A percentile compares a stretch with the other conserved stretches of the same genome.
These are phyloP conservation scores for Lagodon rhomboides DNA, from an alignment of 2,797 vertebrate genomes.

Conservation along the genomic window DNA sequence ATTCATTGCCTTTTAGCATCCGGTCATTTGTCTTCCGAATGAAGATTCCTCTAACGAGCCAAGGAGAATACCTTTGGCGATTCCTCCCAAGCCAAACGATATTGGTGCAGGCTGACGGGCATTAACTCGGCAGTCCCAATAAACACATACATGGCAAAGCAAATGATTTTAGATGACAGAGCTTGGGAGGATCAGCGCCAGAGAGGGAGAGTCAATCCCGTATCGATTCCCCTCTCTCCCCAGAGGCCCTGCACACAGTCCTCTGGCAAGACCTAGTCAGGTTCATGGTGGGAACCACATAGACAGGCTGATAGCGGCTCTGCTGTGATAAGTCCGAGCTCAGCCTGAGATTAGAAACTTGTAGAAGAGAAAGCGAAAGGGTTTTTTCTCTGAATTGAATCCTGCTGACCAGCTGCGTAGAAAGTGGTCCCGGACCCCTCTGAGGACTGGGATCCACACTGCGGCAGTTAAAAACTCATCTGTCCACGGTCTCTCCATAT, in stretches of 20 bases:
- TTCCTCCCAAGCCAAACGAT: slow-evolving; percentile 21
- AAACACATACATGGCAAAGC: slow-evolving; percentile 58
- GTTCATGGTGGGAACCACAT: slow-evolving; percentile 33
- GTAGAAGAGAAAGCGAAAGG: slow-evolving; percentile 43
- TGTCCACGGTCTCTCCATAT: slow-evolving; percentile 51
- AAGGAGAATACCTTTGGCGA: slow-evolving; percentile 30
- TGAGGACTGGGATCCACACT: slow-evolving; percentile 45
- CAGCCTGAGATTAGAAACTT: slow-evolving; percentile 54
- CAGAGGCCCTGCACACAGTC: slow-evolving; percentile 24
- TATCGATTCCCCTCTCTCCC: slow-evolving; percentile 60
- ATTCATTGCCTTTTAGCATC: slow-evolving; percentile 47
- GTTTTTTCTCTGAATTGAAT: slow-evolving; percentile 44
- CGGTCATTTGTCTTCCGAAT: slow-evolving; percentile 58
- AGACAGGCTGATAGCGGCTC: slow-evolving; percentile 21
- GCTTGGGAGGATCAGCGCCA: slow-evolving; percentile 38
- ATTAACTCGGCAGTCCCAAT: slow-evolving; percentile 29
- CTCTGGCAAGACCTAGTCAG: slow-evolving; percentile 30
- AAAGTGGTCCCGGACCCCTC: slow-evolving; percentile 34
- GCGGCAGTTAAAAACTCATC: slow-evolving; percentile 67
- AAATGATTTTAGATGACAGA: slow-evolving; percentile 58
- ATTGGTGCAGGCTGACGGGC: slow-evolving; percentile 21
- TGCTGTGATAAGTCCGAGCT: slow-evolving; percentile 30
- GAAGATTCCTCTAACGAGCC: slow-evolving; percentile 35
- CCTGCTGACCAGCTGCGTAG: slow-evolving; percentile 32
- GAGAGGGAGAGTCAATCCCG: slow-evolving; percentile 48